A percentile compares a stretch with the other conserved stretches of the same genome.
phyloP scores from a whole-genome alignment of 2,113 vertebrate genomes.

The Dipodomys merriami region DNA sequence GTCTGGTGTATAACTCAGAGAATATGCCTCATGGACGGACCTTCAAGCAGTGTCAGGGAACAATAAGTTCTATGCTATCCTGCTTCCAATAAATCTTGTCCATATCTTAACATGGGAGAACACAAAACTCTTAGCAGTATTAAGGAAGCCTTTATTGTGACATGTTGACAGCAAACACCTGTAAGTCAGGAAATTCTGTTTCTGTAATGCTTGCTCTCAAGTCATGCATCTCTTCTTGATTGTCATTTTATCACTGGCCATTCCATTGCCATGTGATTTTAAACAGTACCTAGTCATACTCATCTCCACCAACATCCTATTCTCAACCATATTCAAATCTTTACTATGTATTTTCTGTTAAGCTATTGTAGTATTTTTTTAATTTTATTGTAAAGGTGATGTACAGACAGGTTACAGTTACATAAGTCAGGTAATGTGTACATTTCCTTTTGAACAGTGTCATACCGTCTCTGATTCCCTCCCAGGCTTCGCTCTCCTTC shows the following conservation, averaged over 20 bases:
- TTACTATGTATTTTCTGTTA: neutral
- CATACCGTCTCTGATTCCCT: too few relatives aligned
- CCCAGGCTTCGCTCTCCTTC: too few relatives aligned
- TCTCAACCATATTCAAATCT: neutral
- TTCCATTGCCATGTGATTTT: neutral
- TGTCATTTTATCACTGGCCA: neutral
- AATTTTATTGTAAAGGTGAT: too few relatives aligned
- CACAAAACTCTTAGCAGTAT: neutral
- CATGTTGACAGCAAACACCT: neutral
- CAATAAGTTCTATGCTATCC: fast-evolving
- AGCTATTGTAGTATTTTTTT: neutral
- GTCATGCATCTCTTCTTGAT: neutral
- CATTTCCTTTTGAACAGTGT: too few relatives aligned
- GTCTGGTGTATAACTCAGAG: neutral
- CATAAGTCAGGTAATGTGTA: too few relatives aligned
- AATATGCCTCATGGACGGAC: too few relatives aligned
- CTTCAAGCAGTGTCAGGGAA: too few relatives aligned
- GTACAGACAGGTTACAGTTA: too few relatives aligned
- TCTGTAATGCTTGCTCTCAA: neutral
- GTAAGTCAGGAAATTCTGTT: neutral
- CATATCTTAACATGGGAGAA: neutral
- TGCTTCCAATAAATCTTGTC: neutral
- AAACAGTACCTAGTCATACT: neutral
- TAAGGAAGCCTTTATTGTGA: neutral
- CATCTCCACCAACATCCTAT: neutral